phyloP scores from a whole-genome alignment of 2,888 invertebrate genomes.

The Orchesellides sinensis region DNA sequence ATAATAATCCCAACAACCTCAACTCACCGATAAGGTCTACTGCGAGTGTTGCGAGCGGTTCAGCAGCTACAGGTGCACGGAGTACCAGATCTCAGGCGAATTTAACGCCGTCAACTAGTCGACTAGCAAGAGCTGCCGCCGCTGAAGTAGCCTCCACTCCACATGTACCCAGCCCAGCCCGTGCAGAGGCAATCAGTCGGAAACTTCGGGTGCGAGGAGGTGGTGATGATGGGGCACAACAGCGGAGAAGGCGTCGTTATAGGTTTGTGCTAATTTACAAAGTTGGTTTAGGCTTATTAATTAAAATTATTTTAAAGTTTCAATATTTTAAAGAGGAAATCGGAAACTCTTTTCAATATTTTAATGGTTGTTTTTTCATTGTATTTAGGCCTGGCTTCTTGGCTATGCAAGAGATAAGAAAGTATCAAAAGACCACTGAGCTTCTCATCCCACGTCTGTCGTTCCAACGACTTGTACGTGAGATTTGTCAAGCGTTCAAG shows the following conservation, averaged over 20 bases:
- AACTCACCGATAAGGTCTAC: not conserved
- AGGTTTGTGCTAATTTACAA: no score
- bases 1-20: not conserved
- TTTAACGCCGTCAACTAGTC: not conserved
- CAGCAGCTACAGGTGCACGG: not conserved
- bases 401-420: conserved; percentile 84
- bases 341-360: not conserved
- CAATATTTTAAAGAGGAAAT: not conserved
- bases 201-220: not conserved
- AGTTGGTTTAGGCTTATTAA: no score
- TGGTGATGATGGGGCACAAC: not conserved
- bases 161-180: not conserved
- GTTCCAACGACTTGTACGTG: conserved; percentile 80
- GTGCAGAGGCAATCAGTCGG: not conserved
- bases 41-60: not conserved
- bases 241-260: conserved; percentile 1
- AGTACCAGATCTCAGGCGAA: conserved; percentile 1
- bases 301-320: not conserved
- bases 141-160: not conserved
- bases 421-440: conserved; percentile 80
- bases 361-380: not conserved
- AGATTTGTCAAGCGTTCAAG: conserved; percentile 79
- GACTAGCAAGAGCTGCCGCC: not conserved
- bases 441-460: conserved; percentile 79
- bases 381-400: conserved; percentile 81